Evolutionary conservation across 2,797 vertebrate genomes (phyloP), one percentile per base, ranked within the genome.

Genomic region (Sylvilagus floridanus): DNA sequence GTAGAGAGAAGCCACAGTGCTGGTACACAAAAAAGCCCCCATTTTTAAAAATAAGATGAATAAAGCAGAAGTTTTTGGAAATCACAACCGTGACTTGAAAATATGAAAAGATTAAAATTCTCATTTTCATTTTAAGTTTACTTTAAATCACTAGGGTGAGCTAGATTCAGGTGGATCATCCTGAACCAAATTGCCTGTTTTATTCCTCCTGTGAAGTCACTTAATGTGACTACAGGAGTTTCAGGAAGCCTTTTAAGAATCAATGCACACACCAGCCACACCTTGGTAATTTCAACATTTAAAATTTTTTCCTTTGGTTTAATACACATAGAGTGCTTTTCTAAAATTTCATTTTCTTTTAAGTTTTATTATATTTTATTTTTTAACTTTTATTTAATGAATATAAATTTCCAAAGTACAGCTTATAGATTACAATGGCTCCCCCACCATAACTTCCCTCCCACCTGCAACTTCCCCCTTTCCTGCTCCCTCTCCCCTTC

Each of bases 81-180:
- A 79, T 69, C 35, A 62, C 28, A 42, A 42, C 4, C 3, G 26
- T 63, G 42, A 57, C 17, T 57, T 78, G 52, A 73, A 28, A 16
- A 14, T 88, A 50, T 57, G 12, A 88, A 79, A 89, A 89, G 32
- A 88, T 68, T 88, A 57, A 68, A 78, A n/a, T 57, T 42, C 16
- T 62, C 8, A 19, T 47, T 60, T 81, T 71, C 9, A 62, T 60
- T 69, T 50, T 57, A 60, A 30, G 32, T 69, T 42, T 79, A 69
- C 35, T 79, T 78, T 69, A 78, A 78, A 79, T 22, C 52, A 42
- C 54, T 89, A 54, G 57, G 32, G 63, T n/a, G 52, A 57, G 32
- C 69, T 78, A 78, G 4, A 79, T 60, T n/a, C 69, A 13, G 54
- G 32, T 7, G 13, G 24, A 77, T 66, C 52, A 52, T 22, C 11